Conservation (phyloP, 2,113 vertebrate genomes). For the Brachyhypopomus occidentalis region DNA sequence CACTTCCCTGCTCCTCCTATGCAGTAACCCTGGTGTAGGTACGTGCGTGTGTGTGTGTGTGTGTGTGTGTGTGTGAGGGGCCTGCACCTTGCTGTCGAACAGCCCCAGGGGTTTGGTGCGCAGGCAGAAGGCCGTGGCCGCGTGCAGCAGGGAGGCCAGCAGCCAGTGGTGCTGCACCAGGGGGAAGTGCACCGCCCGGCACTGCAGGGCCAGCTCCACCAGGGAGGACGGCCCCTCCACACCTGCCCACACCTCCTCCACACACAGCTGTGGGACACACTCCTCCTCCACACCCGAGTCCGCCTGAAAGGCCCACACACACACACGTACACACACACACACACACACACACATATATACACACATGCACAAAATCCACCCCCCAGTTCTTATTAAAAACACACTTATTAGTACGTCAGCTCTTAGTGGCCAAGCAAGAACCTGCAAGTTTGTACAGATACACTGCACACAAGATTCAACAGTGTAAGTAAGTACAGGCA, state of each 20-base stretch:
- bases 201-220: constrained; percentile 90
- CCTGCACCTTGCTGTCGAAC: constrained; percentile 93
- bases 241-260: constrained; percentile 86
- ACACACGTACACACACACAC: no score
- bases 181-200: constrained; percentile 88
- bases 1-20: no score
- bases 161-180: constrained; percentile 93
- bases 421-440: no score
- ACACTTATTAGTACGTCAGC: no score
- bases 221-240: constrained; percentile 88
- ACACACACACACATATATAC: no score
- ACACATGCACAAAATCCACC: no score
- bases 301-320: constrained; percentile 70
- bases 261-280: constrained; percentile 76
- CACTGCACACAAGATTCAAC: no score
- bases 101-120: constrained; percentile 90
- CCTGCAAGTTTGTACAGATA: no score
- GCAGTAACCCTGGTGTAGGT: no score
- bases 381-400: no score
- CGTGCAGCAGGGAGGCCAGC: constrained; percentile 80
- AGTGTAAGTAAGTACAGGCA: no score
- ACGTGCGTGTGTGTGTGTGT: no score
- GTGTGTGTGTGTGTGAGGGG: not conserved
- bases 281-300: constrained; percentile 86
- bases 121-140: constrained; percentile 83